Conservation (phyloP, 2,113 vertebrate species). For the Sinocyclocheilus rhinocerous region DNA sequence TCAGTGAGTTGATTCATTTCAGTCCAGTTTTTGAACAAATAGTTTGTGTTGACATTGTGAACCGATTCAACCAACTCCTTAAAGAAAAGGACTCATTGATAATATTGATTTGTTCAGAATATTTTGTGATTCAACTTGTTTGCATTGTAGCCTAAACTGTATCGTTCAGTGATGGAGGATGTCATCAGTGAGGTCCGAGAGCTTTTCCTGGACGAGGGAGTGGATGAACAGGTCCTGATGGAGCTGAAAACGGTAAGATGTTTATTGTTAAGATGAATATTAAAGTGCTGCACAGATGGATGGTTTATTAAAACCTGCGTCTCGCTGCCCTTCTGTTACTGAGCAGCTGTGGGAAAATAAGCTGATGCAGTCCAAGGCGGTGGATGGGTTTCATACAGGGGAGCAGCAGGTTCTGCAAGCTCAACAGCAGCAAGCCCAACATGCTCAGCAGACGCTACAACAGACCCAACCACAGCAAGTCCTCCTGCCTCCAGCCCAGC, state of each 20-base stretch:
- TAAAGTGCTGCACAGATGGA: too few species aligned
- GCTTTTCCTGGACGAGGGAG: conserved; percentile 97
- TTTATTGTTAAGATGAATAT: not conserved
- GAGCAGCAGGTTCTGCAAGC: conserved; percentile 88
- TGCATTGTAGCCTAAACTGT: conserved; percentile 88
- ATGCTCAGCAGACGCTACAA: conserved; percentile 74
- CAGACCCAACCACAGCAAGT: conserved; percentile 82
- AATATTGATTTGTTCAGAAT: too few species aligned
- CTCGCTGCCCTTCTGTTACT: not conserved
- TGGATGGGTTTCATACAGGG: conserved; percentile 96
- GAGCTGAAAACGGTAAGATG: conserved; percentile 92
- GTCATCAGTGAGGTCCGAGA: conserved; percentile 97
- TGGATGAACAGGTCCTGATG: conserved; percentile 96
- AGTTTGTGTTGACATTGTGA: too few species aligned
- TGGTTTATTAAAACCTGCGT: too few species aligned
- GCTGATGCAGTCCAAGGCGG: conserved; percentile 95
- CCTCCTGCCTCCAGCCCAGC: conserved; percentile 89
- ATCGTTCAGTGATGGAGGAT: conserved; percentile 96
- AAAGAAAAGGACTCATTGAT: too few species aligned
- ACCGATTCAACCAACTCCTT: too few species aligned
- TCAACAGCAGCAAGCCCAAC: conserved; percentile 78
- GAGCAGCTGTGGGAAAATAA: conserved; percentile 96
- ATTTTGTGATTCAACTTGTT: not conserved
- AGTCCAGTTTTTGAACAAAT: too few species aligned
- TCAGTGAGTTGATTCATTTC: too few species aligned